Evolutionary conservation across 2,888 invertebrate genomes (phyloP).

Genomic region (Myathropa florea): DNA sequence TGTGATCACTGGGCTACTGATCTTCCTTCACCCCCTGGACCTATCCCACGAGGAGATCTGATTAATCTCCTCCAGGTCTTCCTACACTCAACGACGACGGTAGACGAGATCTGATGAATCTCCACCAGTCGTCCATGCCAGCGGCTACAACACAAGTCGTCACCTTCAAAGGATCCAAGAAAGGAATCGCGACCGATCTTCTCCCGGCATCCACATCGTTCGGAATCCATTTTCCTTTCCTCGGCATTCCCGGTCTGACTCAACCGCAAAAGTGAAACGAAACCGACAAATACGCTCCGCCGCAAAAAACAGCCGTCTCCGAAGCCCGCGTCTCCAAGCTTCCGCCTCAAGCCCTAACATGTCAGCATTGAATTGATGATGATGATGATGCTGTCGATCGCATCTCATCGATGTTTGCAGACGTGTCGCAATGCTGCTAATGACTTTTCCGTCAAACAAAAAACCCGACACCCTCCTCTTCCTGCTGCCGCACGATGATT

Average conservation of each 20-base stretch:
- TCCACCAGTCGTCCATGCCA: background rate
- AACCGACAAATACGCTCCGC: background rate
- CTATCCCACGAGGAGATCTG: too few relatives aligned
- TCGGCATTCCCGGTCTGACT: constrained; percentile 24
- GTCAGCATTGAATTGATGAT: constrained; percentile 65
- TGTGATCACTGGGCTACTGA: too few relatives aligned
- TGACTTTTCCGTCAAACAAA: constrained; percentile 43
- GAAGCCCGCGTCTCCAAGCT: constrained; percentile 33
- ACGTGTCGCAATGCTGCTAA: constrained; percentile 71
- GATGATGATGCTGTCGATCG: constrained; percentile 54
- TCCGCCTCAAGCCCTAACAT: constrained; percentile 29
- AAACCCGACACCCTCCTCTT: background rate
- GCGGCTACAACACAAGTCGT: background rate
- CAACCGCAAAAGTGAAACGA: constrained; percentile 61
- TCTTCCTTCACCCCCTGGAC: too few relatives aligned
- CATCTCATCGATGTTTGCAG: constrained; percentile 49
- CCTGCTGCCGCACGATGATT: background rate
- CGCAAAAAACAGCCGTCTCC: constrained; percentile 52
- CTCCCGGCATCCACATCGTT: background rate
- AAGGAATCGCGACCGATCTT: background rate
- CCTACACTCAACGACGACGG: too few relatives aligned
- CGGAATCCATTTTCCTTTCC: constrained; percentile 61
- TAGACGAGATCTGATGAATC: background rate
- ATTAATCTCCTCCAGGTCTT: too few relatives aligned
- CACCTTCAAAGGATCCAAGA: background rate